phyloP scores from a whole-genome alignment of 2,888 invertebrate genomes.

The Pasiphila rectangulata region DNA sequence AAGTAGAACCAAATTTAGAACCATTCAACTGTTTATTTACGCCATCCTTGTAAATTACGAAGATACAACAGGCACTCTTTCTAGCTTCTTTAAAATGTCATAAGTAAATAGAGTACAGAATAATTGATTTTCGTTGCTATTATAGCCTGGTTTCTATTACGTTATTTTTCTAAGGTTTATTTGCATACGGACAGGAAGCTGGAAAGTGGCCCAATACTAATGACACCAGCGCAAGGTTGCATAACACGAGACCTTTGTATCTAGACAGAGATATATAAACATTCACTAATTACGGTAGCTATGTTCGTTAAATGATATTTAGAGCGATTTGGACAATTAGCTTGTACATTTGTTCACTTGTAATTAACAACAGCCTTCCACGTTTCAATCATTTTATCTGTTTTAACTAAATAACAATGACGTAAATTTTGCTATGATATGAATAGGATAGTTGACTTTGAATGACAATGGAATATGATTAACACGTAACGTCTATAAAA shows the following conservation, averaged over 20 bases:
- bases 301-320: no score
- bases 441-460: background rate
- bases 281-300: conserved; percentile 31
- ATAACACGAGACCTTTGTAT: conserved; percentile 1
- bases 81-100: no score
- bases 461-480: no score
- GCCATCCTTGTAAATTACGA: no score
- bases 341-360: background rate
- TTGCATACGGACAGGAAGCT: conserved; percentile 17
- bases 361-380: conserved; percentile 1
- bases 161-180: background rate
- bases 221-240: conserved; percentile 41
- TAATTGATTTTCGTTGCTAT: no score
- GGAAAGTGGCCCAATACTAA: conserved; percentile 22
- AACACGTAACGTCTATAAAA: no score
- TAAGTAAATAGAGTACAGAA: no score
- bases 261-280: conserved; percentile 28
- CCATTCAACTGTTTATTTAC: no score
- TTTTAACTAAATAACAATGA: background rate
- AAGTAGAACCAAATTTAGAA: no score
- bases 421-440: background rate
- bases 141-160: no score
- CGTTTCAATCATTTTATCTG: background rate
- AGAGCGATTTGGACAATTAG: conserved; percentile 4
- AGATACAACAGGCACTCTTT: no score